phyloP scores from a whole-genome alignment of 2,113 vertebrate genomes.

The Ranitomeya imitator region DNA sequence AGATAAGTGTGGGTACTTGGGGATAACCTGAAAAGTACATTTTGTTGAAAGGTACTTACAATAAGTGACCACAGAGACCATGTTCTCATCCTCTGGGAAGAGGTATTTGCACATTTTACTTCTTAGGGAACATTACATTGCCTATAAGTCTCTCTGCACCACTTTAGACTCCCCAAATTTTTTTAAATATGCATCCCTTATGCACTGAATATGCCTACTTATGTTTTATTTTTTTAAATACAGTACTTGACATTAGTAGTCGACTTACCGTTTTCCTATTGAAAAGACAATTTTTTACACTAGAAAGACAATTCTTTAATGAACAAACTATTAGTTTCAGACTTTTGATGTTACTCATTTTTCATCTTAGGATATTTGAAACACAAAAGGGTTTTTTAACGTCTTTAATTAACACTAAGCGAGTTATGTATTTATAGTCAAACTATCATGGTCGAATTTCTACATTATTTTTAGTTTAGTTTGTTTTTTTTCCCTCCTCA shows the following conservation, averaged over 20 bases:
- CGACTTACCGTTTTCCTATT: not conserved
- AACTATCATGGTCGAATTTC: not conserved
- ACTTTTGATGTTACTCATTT: not conserved
- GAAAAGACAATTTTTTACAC: not conserved
- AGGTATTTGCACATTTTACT: no score
- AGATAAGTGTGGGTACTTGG: no score
- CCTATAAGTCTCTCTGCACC: no score
- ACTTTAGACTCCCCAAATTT: no score
- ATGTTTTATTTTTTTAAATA: not conserved
- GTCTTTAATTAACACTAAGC: not conserved
- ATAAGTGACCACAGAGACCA: no score
- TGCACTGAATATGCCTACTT: no score
- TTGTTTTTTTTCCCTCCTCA: slow-evolving; percentile 62
- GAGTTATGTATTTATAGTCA: not conserved
- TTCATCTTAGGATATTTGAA: not conserved
- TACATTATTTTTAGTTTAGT: not conserved
- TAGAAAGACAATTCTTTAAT: not conserved
- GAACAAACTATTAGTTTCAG: not conserved
- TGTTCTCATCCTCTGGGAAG: no score
- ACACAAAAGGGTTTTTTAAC: not conserved
- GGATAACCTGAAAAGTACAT: no score
- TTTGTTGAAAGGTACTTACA: no score
- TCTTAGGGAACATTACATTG: no score
- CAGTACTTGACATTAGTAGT: not conserved
- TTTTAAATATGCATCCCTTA: no score